A percentile compares a stretch with the other conserved stretches of the same genome.
Conservation (phyloP, 2,888 invertebrate species). For the Erpobdella octoculata region DNA sequence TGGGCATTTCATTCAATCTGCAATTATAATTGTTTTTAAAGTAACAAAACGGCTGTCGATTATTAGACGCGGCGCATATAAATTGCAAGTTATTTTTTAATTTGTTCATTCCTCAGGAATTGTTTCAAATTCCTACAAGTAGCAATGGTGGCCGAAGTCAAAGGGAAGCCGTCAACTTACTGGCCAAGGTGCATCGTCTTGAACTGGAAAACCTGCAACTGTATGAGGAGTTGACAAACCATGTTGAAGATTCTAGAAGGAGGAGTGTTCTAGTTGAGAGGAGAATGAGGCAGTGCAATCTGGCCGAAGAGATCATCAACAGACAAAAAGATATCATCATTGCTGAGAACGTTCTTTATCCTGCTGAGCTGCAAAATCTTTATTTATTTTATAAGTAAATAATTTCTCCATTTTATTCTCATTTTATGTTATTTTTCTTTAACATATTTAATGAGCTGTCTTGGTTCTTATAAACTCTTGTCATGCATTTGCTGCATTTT, state of each 20-base stretch:
- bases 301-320: constrained; percentile 16
- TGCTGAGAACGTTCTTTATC: background rate
- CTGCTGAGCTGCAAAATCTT: constrained; percentile 7
- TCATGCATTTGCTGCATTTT: no score
- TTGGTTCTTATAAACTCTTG: no score
- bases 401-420: no score
- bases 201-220: constrained; percentile 68
- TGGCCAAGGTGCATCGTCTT: constrained; percentile 83
- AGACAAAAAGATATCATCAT: constrained; percentile 13
- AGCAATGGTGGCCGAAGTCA: constrained; percentile 56
- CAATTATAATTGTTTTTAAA: no score
- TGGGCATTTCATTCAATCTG: background rate
- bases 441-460: no score
- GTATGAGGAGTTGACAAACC: constrained; percentile 11
- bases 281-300: background rate
- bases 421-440: no score
- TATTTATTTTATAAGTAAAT: constrained; percentile 14
- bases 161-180: constrained; percentile 74
- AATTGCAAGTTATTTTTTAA: no score
- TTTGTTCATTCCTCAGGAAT: background rate
- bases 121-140: constrained; percentile 10
- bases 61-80: no score
- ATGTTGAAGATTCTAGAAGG: background rate
- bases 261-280: background rate
- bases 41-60: no score